Conservation (phyloP, 2,113 vertebrate species). For the Prietella phreatophila region DNA sequence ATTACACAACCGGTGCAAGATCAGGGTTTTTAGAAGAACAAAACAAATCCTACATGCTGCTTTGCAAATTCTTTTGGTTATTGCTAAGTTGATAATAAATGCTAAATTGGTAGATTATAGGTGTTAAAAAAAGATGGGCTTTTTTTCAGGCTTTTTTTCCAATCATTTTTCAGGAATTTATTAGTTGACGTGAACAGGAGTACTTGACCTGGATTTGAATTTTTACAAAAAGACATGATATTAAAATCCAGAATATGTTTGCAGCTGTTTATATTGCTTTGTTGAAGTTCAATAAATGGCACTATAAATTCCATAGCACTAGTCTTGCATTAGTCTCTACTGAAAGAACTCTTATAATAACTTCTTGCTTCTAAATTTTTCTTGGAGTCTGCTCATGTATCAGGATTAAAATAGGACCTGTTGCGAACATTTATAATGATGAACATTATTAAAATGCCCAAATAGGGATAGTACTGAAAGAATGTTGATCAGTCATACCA, state of each 20-base stretch:
- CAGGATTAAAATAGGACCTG: too few relatives aligned
- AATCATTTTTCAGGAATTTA: not conserved
- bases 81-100: not conserved
- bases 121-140: not conserved
- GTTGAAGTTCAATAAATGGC: not conserved
- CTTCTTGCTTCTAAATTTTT: not conserved
- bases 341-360: not conserved
- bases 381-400: not conserved
- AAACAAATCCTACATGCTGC: not conserved
- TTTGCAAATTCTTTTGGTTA: not conserved
- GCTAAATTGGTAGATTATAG: not conserved
- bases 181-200: not conserved
- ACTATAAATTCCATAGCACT: not conserved
- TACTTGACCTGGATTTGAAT: not conserved
- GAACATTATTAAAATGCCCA: not conserved
- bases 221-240: not conserved
- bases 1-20: not conserved
- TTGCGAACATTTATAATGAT: not conserved
- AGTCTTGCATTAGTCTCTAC: not conserved
- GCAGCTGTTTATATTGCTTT: not conserved
- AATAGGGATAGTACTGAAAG: not conserved
- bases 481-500: conserved; percentile 4
- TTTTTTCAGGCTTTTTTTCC: too few relatives aligned
- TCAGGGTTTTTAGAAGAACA: not conserved
- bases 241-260: not conserved